Evolutionary conservation across 2,797 vertebrate species (phyloP).

Genomic region (Jordanella pulchra): DNA sequence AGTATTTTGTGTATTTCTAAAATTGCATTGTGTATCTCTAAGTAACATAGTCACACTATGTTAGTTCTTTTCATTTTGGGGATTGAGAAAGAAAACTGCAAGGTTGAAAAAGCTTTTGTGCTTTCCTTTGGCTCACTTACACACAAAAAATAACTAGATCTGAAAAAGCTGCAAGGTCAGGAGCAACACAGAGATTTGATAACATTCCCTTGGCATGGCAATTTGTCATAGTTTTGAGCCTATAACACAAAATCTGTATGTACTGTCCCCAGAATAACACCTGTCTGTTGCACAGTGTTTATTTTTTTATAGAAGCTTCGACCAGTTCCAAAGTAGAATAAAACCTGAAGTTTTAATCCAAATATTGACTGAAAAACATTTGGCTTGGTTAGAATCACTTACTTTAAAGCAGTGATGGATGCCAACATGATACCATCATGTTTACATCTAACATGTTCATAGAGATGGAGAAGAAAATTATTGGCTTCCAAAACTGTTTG

Average conservation of each 20-base stretch:
- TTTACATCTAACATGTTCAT: background rate
- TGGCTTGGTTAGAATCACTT: too few species aligned
- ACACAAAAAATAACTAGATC: background rate
- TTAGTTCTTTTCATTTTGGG: background rate
- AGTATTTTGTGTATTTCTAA: too few species aligned
- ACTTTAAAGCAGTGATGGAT: too few species aligned
- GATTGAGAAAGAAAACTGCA: background rate
- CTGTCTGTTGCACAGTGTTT: background rate
- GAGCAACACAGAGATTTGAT: background rate
- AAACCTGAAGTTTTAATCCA: background rate
- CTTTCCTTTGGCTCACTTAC: background rate
- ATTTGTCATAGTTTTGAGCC: slow-evolving; percentile 3
- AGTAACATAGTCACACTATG: too few species aligned
- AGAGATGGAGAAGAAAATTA: background rate
- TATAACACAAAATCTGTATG: background rate
- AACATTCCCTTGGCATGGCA: background rate
- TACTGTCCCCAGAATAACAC: background rate
- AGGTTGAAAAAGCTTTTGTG: background rate
- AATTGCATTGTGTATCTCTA: too few species aligned
- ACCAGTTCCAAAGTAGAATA: background rate
- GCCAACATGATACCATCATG: background rate
- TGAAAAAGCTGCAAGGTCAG: slow-evolving; percentile 6
- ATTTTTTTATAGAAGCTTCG: background rate
- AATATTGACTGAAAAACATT: too few species aligned
- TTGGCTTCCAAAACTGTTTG: background rate